Evolutionary conservation across 2,888 invertebrate genomes (phyloP).

Genomic region (Lumbricus terrestris): DNA sequence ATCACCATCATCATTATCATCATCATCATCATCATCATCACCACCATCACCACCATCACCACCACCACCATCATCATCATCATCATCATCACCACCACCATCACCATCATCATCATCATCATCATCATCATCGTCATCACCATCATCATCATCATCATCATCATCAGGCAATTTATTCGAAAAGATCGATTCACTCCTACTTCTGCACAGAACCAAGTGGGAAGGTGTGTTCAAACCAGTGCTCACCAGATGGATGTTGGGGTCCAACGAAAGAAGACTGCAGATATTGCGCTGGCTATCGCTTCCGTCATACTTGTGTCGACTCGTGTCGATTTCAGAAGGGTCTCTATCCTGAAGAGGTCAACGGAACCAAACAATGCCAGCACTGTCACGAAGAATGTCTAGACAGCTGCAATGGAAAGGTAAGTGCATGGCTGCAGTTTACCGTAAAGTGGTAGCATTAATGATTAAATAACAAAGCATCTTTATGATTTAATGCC

Average conservation of each 20-base stretch:
- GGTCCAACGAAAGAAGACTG: conserved; percentile 86
- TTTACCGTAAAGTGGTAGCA: not conserved
- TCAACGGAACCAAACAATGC: conserved; percentile 63
- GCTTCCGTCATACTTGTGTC: conserved; percentile 42
- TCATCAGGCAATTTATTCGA: too few species aligned
- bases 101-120: too few species aligned
- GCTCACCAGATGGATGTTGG: conserved; percentile 91
- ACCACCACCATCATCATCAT: too few species aligned
- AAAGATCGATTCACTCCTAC: not conserved
- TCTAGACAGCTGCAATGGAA: conserved; percentile 76
- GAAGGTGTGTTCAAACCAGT: conserved; percentile 65
- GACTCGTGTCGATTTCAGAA: conserved; percentile 38
- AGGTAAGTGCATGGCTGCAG: conserved; percentile 58
- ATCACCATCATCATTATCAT: too few species aligned
- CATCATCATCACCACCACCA: too few species aligned
- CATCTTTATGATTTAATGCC: too few species aligned
- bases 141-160: too few species aligned
- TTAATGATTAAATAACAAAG: too few species aligned
- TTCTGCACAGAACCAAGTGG: not conserved
- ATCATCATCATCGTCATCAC: too few species aligned
- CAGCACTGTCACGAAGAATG: conserved; percentile 86
- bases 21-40: too few species aligned
- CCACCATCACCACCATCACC: too few species aligned
- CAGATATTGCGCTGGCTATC: conserved; percentile 79
- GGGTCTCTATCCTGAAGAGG: not conserved